phyloP scores from a whole-genome alignment of 2,888 invertebrate genomes.

The Pseudococcus jackbeardsleyi region DNA sequence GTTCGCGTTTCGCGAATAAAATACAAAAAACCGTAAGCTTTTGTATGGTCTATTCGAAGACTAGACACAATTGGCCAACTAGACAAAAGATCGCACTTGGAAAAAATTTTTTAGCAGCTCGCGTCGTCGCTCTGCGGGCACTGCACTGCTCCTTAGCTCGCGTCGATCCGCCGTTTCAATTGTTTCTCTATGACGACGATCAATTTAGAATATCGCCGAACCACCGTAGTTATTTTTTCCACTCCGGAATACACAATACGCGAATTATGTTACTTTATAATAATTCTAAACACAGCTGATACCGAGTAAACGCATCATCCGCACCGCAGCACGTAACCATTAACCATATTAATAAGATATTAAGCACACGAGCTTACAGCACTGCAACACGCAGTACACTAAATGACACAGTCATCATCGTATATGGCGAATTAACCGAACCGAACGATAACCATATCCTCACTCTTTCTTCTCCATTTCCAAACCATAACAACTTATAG shows the following conservation, averaged over 20 bases:
- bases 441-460: slow-evolving; percentile 58
- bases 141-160: not conserved
- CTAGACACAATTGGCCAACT: slow-evolving; percentile 17
- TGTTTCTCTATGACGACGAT: not conserved
- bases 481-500: not conserved
- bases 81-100: slow-evolving; percentile 16
- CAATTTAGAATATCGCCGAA: not conserved
- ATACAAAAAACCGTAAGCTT: slow-evolving; percentile 23
- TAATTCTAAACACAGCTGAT: not conserved
- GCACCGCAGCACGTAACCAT: not conserved
- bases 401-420: slow-evolving; percentile 62
- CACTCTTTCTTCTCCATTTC: slow-evolving; percentile 31
- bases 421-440: slow-evolving; percentile 60
- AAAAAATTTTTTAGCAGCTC: not conserved
- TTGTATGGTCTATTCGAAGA: not conserved
- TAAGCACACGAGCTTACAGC: slow-evolving; percentile 1
- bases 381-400: slow-evolving; percentile 59
- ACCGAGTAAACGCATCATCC: not conserved
- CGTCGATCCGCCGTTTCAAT: not conserved
- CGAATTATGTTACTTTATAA: not conserved
- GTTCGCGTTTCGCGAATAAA: not conserved
- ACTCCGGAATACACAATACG: not conserved
- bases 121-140: slow-evolving; percentile 5
- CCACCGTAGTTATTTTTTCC: not conserved
- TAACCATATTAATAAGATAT: not conserved